These are phyloP conservation scores for Drosophila histrio DNA, from an alignment of 2,888 invertebrate species.

Conservation along the genomic window DNA sequence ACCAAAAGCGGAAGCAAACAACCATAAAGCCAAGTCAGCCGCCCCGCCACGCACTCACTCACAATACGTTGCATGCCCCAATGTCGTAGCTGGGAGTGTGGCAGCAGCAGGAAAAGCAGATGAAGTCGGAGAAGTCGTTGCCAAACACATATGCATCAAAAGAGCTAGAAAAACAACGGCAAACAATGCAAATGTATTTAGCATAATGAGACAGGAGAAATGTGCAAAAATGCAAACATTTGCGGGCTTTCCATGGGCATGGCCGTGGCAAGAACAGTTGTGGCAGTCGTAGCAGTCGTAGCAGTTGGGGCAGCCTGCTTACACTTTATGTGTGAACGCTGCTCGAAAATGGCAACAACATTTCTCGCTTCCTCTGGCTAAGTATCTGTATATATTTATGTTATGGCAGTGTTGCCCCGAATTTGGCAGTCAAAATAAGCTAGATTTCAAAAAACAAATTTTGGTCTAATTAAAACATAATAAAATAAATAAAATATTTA, in stretches of 20 bases:
- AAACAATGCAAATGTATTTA: constrained; percentile 82
- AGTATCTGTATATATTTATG: too few species aligned
- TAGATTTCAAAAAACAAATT: too few species aligned
- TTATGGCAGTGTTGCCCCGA: too few species aligned
- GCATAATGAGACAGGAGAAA: constrained; percentile 82
- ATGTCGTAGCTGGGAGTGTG: constrained; percentile 13
- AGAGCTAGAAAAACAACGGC: constrained; percentile 81
- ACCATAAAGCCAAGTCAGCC: constrained; percentile 76
- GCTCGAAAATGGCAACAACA: constrained; percentile 68
- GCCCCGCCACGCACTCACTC: constrained; percentile 44
- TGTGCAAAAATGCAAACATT: constrained; percentile 81
- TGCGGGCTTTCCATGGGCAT: constrained; percentile 54
- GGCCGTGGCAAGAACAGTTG: constrained; percentile 2
- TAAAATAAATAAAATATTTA: too few species aligned
- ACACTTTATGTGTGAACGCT: constrained; percentile 69
- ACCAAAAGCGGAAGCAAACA: constrained; percentile 80
- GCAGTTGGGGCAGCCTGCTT: constrained; percentile 36
- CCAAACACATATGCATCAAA: constrained; percentile 81
- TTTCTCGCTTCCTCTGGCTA: constrained; percentile 65
- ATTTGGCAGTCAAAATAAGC: too few species aligned
- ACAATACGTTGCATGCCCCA: constrained; percentile 18
- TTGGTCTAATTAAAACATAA: too few species aligned
- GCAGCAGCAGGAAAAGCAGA: constrained; percentile 19
- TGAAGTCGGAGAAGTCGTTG: constrained; percentile 8
- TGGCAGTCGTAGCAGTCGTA: background rate